Base-by-base conservation (phyloP, 2,888 invertebrate genomes). In the Eurytoma californica region DNA sequence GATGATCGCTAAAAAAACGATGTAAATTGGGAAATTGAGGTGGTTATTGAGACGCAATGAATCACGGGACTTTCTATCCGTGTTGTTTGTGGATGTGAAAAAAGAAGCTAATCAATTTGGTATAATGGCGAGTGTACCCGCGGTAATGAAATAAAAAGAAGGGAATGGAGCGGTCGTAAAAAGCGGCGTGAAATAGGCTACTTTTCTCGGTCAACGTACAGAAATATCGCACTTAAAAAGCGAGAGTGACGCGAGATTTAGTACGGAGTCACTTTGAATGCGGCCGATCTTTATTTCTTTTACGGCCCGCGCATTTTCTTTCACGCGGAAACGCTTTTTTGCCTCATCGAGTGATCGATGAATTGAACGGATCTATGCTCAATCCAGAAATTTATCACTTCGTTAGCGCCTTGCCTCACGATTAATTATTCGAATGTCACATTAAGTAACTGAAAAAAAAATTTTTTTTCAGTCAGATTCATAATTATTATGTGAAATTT, bases 301-400 rank as follows among this genome's bases (percentile, higher is more conserved):
- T 39, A 39, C 7, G 39, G 39, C 7, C 63, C 63, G 39, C 39
- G 63, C 30, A 39, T n/a, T 39, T 63, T 63, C 39, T 30, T 63
- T 9, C 16, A n/a, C 51, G 49, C 49, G 28, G 18, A 9, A 55
- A 14, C 18, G 18, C 28, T 7, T 61, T 72, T 53, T 63, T 63
- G n/a, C 47, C 18, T 66, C 20, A 67, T 67, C 20, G 18, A 39
- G 16, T 24, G n/a, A 61, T 61, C 30, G 61, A 30, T 61, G 60
- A 39, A 39, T 39, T 24, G 24, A 60, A 28, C 3, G 28, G 18
- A 13, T 24, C 18, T 39, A 30, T 16, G 49, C 18, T 65, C 53
- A 72, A 77, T 72, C 66, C 58, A 66, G 30, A 65, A 77, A 70
- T 66, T 72, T 77, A 58, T 49, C 77, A 66, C 73, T 74, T 74